Conservation (phyloP, 2,113 vertebrate species). For the Ancistrus triradiatus region DNA sequence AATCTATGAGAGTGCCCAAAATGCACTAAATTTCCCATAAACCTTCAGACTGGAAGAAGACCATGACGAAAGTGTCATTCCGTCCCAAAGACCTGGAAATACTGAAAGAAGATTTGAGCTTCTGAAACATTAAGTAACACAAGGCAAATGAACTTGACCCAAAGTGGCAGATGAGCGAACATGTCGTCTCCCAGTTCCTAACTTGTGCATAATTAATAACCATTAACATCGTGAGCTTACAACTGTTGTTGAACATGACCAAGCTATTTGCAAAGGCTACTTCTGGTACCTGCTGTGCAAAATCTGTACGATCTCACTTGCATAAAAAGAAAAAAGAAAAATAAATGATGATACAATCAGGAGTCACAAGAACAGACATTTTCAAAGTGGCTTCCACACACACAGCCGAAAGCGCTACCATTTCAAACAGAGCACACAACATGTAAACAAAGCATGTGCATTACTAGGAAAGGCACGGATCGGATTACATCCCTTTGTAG, state of each 20-base stretch:
- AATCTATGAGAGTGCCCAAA: too few relatives aligned
- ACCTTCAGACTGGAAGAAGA: background rate
- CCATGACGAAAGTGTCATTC: background rate
- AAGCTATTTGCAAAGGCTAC: background rate
- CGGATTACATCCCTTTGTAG: background rate
- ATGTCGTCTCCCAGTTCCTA: background rate
- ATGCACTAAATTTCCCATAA: background rate
- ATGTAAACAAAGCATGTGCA: background rate
- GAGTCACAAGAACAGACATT: background rate
- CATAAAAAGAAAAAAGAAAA: background rate
- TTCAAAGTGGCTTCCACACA: background rate
- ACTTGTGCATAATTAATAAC: background rate
- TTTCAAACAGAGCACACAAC: background rate
- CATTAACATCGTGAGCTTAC: background rate
- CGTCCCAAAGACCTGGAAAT: background rate
- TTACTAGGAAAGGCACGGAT: background rate
- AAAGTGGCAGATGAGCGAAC: too few relatives aligned
- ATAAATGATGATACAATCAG: background rate
- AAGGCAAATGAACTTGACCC: background rate
- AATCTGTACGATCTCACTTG: background rate
- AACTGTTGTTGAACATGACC: background rate
- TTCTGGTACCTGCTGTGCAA: background rate
- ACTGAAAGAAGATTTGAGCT: background rate
- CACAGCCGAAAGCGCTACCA: background rate
- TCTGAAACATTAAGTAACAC: too few relatives aligned